Evolutionary conservation across 2,113 vertebrate species (phyloP), one percentile per base, ranked within the genome.

Genomic region (Misgurnus mizolepis): DNA sequence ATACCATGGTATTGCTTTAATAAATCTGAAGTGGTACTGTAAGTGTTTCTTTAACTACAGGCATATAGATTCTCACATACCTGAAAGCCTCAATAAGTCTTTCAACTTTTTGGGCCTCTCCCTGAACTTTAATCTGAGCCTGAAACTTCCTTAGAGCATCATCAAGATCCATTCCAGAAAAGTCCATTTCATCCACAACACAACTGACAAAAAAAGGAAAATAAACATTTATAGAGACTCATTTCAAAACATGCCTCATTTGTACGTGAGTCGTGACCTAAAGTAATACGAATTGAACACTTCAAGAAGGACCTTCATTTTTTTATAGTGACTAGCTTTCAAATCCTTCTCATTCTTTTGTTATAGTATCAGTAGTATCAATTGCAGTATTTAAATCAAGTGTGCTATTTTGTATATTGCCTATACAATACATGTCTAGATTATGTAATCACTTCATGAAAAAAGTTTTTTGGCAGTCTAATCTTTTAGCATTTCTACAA

Each of bases 171-270:
- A 98, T 98, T 81, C 93, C 95, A 0, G 96, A 97, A 87, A 98
- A 98, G 60, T 98, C 96, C 96, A 98, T 98, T 91, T 98, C 96
- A 43, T 98, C 96, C 73, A 98, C 95, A 73, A 98, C 96, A 65
- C 96, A 98, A 86, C 96, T 98, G 22, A 67, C 50, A 83, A 56
- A 58, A 61, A 62, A 4, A 67, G 74, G 27, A 15, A 39, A 18
- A 27, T 22, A 14, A 55, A 65, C n/a, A 4, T 47, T 22, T 22
- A 22, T 22, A 22, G 22, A 22, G 22, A 22, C 22, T 22, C 22
- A 22, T 22, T 22, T 22, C 22, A 22, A 22, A 22, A 22, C 22
- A 22, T 22, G 22, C 22, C 22, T 22, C 22, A 22, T 22, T 22
- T 22, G 22, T 22, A 22, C 22, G 22, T 22, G 22, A 22, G 22